Base-by-base conservation (phyloP, 2,888 invertebrate genomes). In the Escarpia spicata region DNA sequence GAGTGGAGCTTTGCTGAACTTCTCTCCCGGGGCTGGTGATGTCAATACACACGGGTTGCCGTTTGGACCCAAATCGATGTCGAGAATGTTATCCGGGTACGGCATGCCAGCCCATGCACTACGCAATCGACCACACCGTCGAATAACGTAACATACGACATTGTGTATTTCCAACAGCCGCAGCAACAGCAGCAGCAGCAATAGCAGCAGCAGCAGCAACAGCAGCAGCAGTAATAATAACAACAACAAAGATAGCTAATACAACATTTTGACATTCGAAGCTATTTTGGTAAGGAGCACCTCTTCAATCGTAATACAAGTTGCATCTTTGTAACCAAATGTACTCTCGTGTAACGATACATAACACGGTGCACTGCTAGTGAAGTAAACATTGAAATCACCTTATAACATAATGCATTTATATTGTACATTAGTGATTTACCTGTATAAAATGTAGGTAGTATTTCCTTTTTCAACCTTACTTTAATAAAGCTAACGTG, bases 1-100 rank as follows among this genome's bases (percentile, higher is more conserved):
- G 75, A 75, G 75, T 19, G 75, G 75, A 75, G 75, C 75, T n/a
- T 75, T 75, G 19, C 75, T 75, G 75, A 75, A 75, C 75, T 75
- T 75, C 26, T 26, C n/a, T 6, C 75, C 75, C 26, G 75, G 75
- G 2, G 19, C 26, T 4, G 26, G 2, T n/a, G 75, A 26, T 26
- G 75, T 75, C 75, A 26, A 4, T 19, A 75, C 19, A n/a, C 19
- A 75, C 75, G 75, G 75, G 19, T 75, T n/a, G 75, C 75, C 75
- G n/a, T 75, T 26, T 75, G 75, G 75, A 26, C 75, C 75, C 75
- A 75, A 15, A 15, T 75, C 75, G 75, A 75, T 75, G 75, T 75
- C 75, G 75, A 75, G 2, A 26, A 75, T 75, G 75, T 75, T 75
- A 26, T 75, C 75, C 19, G 75, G 75, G 75, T 75, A 75, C 6